Conservation (phyloP, 2,888 invertebrate species). For the Rotaria macrura region DNA sequence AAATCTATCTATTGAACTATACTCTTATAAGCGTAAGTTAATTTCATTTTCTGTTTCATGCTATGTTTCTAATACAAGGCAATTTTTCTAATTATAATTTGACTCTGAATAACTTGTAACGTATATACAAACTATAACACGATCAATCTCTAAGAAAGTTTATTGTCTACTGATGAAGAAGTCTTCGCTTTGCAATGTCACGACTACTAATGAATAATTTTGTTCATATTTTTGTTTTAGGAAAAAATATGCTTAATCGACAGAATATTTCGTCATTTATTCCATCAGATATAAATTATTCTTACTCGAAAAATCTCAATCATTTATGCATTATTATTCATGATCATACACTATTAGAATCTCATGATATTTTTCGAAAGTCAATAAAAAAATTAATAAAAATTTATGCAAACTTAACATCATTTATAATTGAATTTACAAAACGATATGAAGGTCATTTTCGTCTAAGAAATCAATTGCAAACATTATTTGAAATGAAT, state of each 20-base stretch:
- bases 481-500: not conserved
- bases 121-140: no score
- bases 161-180: no score
- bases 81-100: no score
- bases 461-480: not conserved
- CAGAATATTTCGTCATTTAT: not conserved
- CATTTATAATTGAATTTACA: not conserved
- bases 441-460: not conserved
- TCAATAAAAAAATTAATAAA: not conserved
- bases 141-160: no score
- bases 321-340: not conserved
- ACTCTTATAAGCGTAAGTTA: no score
- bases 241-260: not conserved
- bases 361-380: not conserved
- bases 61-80: no score
- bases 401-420: conserved; percentile 3
- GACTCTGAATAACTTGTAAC: no score
- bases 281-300: not conserved
- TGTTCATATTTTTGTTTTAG: not conserved
- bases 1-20: no score
- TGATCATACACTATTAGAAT: not conserved
- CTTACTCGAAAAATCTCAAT: not conserved
- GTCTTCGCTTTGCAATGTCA: no score
- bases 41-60: no score
- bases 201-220: no score